phyloP scores from a whole-genome alignment of 1,140 invertebrate species.

The Schlechtendalia chinensis region DNA sequence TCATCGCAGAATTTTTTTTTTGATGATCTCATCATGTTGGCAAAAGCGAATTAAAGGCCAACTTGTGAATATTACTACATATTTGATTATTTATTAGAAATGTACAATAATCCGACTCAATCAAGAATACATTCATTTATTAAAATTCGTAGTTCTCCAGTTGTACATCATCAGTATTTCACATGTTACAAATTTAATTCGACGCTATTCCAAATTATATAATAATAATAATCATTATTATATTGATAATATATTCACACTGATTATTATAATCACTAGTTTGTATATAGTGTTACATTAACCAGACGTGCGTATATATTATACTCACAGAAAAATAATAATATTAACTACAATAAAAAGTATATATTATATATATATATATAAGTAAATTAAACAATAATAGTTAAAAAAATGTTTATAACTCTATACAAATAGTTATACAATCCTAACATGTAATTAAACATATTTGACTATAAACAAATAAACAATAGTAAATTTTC shows the following conservation, averaged over 20 bases:
- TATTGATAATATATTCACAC: not conserved
- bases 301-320: not conserved
- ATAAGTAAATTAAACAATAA: slow-evolving; percentile 31
- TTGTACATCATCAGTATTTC: not conserved
- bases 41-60: too few species aligned
- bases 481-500: not conserved
- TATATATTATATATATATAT: slow-evolving; percentile 7
- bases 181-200: not conserved
- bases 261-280: not conserved
- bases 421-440: not conserved
- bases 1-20: too few species aligned
- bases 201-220: not conserved
- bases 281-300: not conserved
- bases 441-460: not conserved
- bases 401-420: slow-evolving; percentile 18
- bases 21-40: too few species aligned
- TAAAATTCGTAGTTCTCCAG: not conserved
- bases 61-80: too few species aligned
- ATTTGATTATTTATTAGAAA: too few species aligned
- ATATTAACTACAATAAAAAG: not conserved
- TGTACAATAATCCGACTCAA: not conserved
- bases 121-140: not conserved
- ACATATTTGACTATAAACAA: not conserved
- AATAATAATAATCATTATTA: not conserved
- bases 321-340: not conserved